phyloP scores from a whole-genome alignment of 2,888 invertebrate species.

The Patella ulyssiponensis region DNA sequence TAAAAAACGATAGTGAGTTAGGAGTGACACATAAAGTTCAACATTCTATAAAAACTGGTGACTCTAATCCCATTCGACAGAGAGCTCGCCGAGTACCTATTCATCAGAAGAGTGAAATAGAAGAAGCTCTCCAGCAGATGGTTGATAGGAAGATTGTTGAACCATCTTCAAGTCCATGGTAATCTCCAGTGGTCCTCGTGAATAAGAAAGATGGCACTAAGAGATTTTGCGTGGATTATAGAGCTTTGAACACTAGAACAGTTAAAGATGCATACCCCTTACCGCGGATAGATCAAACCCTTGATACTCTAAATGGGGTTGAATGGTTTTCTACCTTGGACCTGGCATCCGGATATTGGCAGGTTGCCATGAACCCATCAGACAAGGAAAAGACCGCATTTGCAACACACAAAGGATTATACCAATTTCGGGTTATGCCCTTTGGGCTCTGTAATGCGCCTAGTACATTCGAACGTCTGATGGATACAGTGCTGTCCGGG shows the following conservation, averaged over 20 bases:
- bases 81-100: slow-evolving; percentile 22
- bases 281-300: background rate
- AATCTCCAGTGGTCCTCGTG: slow-evolving; percentile 26
- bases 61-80: slow-evolving; percentile 26
- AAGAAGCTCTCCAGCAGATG: slow-evolving; percentile 27
- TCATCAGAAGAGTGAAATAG: slow-evolving; percentile 18
- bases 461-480: background rate
- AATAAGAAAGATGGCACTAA: slow-evolving; percentile 24
- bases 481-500: slow-evolving; percentile 27
- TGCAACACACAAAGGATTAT: background rate
- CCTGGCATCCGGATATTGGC: background rate
- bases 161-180: slow-evolving; percentile 26
- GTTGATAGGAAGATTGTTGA: slow-evolving; percentile 23
- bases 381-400: background rate
- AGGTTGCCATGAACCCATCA: background rate
- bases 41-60: slow-evolving; percentile 22
- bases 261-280: slow-evolving; percentile 1
- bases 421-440: background rate
- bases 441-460: background rate
- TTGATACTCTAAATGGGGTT: background rate
- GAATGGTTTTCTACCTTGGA: slow-evolving; percentile 1
- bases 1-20: slow-evolving; percentile 18
- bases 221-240: slow-evolving; percentile 28
- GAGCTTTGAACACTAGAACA: slow-evolving; percentile 12
- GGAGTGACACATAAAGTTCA: slow-evolving; percentile 18